phyloP scores from a whole-genome alignment of 1,140 invertebrate species.

The Eurosta solidaginis region DNA sequence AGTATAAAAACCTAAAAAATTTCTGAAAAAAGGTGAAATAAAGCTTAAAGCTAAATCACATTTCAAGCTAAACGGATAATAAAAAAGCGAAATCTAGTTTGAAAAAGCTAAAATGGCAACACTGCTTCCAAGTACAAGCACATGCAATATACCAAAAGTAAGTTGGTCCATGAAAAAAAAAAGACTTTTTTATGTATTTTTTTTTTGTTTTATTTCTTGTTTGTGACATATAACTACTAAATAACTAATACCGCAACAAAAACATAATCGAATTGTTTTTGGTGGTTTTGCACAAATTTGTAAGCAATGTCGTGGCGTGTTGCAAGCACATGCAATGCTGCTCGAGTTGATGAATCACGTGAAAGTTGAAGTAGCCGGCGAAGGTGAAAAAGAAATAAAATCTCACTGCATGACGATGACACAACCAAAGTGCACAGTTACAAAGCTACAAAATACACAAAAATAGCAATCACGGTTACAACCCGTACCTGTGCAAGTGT shows the following conservation, averaged over 20 bases:
- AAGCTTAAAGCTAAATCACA: too few species aligned
- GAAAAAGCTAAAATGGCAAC: too few species aligned
- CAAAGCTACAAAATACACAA: not conserved
- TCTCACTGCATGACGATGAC: not conserved
- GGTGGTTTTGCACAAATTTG: not conserved
- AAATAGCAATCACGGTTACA: not conserved
- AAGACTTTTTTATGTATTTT: not conserved
- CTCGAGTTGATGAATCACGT: conserved; percentile 16
- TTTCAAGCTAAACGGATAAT: too few species aligned
- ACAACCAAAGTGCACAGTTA: too few species aligned
- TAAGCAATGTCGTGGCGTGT: not conserved
- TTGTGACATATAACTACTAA: not conserved
- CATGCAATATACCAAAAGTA: not conserved
- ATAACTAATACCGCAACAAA: not conserved
- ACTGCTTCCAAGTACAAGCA: too few species aligned
- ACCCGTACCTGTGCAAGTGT: not conserved
- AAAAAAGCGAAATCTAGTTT: too few species aligned
- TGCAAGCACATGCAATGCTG: conserved; percentile 16
- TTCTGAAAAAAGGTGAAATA: too few species aligned
- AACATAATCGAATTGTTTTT: not conserved
- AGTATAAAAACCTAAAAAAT: too few species aligned
- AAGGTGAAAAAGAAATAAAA: not conserved
- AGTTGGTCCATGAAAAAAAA: not conserved
- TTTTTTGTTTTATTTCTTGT: not conserved
- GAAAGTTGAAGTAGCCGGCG: not conserved